Evolutionary conservation across 2,113 vertebrate genomes (phyloP).

Genomic region (Stigmatopora nigra): DNA sequence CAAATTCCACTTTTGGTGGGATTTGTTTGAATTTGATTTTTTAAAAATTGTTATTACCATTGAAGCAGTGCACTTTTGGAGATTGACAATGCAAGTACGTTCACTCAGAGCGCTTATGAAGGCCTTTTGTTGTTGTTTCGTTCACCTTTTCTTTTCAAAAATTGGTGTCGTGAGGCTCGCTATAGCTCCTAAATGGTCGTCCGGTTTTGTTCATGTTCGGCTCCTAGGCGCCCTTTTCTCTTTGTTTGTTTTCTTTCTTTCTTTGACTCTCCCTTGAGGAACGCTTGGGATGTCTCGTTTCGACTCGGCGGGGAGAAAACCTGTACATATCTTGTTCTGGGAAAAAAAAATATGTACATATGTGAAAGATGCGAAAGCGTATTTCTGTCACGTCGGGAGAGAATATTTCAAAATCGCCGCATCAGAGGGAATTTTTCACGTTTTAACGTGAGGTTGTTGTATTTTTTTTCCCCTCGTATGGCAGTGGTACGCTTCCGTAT

Average conservation of each 20-base stretch:
- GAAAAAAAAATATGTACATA: slow-evolving; percentile 71
- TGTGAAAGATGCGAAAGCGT: slow-evolving; percentile 54
- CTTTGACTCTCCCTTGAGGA: slow-evolving; percentile 44
- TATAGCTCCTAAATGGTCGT: slow-evolving; percentile 45
- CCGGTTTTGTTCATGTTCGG: slow-evolving; percentile 35
- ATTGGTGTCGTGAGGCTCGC: slow-evolving; percentile 18
- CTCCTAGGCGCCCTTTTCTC: slow-evolving; percentile 30
- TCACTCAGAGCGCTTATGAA: slow-evolving; percentile 39
- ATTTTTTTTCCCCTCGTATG: no score
- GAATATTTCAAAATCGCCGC: neutral
- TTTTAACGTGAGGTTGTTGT: no score
- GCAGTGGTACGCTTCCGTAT: no score
- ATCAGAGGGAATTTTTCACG: no score
- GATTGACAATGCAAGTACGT: slow-evolving; percentile 9
- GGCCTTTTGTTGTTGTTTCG: slow-evolving; percentile 17
- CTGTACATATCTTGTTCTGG: slow-evolving; percentile 72
- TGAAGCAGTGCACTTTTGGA: slow-evolving; percentile 21
- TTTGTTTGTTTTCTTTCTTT: slow-evolving; percentile 55
- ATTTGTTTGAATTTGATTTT: neutral
- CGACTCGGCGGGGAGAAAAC: neutral
- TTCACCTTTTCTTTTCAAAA: slow-evolving; percentile 36
- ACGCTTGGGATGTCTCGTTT: slow-evolving; percentile 50
- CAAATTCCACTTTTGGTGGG: neutral
- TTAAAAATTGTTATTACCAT: neutral
- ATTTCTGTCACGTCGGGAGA: slow-evolving; percentile 59